Conservation (phyloP, 2,113 vertebrate genomes). For the Haemorhous mexicanus region DNA sequence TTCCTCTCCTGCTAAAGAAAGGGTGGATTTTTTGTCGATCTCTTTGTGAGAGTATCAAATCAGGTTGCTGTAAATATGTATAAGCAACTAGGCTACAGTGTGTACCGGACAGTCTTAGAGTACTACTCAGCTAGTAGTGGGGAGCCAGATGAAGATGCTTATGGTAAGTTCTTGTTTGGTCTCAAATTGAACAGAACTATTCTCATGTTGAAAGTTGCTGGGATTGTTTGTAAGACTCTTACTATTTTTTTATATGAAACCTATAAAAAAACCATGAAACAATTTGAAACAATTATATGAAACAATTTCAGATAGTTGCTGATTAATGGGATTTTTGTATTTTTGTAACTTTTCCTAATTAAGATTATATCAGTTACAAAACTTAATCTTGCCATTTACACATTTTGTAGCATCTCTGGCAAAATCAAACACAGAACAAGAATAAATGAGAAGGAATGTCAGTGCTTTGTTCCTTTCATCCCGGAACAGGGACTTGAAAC, state of each 20-base stretch:
- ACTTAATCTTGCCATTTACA: background rate
- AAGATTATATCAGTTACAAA: background rate
- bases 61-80: conserved; percentile 98
- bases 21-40: conserved; percentile 94
- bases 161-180: conserved; percentile 74
- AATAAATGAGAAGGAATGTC: background rate
- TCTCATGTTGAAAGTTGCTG: background rate
- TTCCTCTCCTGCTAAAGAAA: conserved; percentile 73
- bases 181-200: background rate
- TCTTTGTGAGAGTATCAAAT: conserved; percentile 96
- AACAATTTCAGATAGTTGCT: background rate
- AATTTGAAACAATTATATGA: background rate
- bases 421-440: background rate
- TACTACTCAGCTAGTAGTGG: conserved; percentile 96
- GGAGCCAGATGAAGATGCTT: conserved; percentile 94
- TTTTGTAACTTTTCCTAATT: background rate
- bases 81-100: conserved; percentile 93
- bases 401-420: background rate
- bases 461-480: background rate
- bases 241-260: background rate
- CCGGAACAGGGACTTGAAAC: background rate
- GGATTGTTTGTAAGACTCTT: background rate
- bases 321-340: background rate
- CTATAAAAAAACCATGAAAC: background rate
- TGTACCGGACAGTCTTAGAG: conserved; percentile 92